Base-by-base conservation (phyloP, 2,113 vertebrate genomes). In the Silurus asotus region DNA sequence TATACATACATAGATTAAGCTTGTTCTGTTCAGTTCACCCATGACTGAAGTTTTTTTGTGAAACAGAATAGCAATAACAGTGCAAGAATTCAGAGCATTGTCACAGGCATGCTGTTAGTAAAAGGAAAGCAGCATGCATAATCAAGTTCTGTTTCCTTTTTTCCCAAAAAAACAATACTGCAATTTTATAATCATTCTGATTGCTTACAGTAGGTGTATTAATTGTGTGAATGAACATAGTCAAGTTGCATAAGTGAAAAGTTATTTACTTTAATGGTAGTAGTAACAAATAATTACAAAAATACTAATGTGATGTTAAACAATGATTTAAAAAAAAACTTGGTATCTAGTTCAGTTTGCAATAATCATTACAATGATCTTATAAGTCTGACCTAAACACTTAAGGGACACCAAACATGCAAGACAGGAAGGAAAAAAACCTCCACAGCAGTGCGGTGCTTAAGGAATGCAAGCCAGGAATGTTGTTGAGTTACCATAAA, bases 381-480 rank as follows among this genome's bases (percentile, higher is more conserved):
- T 69, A 8, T 49, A 56, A 61, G 59, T n/a, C 5, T 55, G 49
- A 49, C 49, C 56, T 23, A 80, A 28, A 69, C 8, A n/a, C 51
- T 48, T 49, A 83, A 86, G 45, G 37, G 23, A 23, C 61, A 64
- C 49, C 37, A 85, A 53, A 58, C 48, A 62, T 74, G n/a, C 51
- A 74, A 70, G 11, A 70, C 75, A 10, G 82, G 77, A 87, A 56
- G 74, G 59, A 49, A 91, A 90, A 83, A 88, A 89, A 0, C 64
- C 89, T 92, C 88, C 87, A 82, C 83, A 90, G 91, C 93, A 93
- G 92, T 6, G 0, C 86, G 61, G 91, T 75, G 94, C 92, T 92
- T 95, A 89, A 93, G 95, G 95, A 96, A 96, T 96, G 95, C 0
- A 88, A 94, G 93, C 89, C 93, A 94, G 96, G 96, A 96, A 96